These are phyloP conservation scores for Tamandua tetradactyla DNA, from an alignment of 2,797 vertebrate species.

Conservation along the genomic window DNA sequence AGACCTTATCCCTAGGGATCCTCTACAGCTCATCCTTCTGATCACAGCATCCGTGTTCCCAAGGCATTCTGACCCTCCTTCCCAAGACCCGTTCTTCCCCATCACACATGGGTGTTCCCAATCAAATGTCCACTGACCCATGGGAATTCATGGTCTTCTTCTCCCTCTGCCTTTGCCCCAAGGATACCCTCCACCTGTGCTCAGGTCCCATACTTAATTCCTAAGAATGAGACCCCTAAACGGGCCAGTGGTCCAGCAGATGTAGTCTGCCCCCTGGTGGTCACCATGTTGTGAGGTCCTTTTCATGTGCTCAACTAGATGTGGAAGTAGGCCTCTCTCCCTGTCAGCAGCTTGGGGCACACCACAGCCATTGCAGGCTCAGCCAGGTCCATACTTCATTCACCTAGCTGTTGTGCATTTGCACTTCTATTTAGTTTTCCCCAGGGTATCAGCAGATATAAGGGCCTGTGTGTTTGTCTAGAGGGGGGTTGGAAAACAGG, in stretches of 20 bases:
- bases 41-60: neutral
- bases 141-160: neutral
- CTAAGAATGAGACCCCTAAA: neutral
- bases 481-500: neutral
- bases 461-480: neutral
- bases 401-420: neutral
- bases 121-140: neutral
- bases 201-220: neutral
- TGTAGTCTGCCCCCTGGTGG: constrained; percentile 68
- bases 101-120: neutral
- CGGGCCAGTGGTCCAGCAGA: neutral
- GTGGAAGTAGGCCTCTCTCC: neutral
- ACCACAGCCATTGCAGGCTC: neutral
- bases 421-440: neutral
- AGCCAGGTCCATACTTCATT: neutral
- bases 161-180: neutral
- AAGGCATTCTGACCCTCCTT: neutral
- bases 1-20: neutral
- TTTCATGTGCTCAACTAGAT: neutral
- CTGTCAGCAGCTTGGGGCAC: neutral
- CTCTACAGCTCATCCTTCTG: neutral
- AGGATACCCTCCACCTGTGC: neutral
- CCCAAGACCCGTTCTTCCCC: neutral
- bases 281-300: neutral
- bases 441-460: neutral